These are phyloP conservation scores for Anableps anableps DNA, from an alignment of 2,797 vertebrate species.

Conservation along the genomic window DNA sequence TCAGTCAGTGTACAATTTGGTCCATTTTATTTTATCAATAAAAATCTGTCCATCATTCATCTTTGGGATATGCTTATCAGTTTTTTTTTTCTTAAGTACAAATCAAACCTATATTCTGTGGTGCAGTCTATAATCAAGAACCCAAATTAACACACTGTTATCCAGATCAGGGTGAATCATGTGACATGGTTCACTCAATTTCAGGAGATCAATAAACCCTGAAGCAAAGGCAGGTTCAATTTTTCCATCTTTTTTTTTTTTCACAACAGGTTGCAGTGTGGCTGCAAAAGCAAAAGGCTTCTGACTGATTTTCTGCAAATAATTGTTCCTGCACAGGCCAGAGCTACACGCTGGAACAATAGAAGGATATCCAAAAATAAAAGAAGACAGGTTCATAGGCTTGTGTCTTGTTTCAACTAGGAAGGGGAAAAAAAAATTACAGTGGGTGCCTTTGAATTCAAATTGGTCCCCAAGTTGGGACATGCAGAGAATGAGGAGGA, in stretches of 20 bases:
- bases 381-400: neutral
- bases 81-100: neutral
- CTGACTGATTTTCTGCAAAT: slow-evolving; percentile 11
- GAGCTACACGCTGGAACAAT: slow-evolving; percentile 52
- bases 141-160: slow-evolving; percentile 6
- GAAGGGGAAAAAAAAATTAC: slow-evolving; percentile 34
- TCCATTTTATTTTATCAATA: neutral
- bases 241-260: slow-evolving; percentile 48
- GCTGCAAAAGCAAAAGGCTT: slow-evolving; percentile 10
- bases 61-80: neutral
- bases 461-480: slow-evolving; percentile 49
- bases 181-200: slow-evolving; percentile 32
- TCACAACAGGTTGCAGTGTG: slow-evolving; percentile 15
- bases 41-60: neutral
- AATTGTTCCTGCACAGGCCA: slow-evolving; percentile 21
- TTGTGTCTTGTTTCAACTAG: slow-evolving; percentile 30
- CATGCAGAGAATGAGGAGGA: slow-evolving; percentile 30
- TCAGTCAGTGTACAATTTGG: neutral
- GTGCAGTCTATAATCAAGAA: neutral
- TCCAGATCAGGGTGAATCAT: slow-evolving; percentile 12
- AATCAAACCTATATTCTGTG: neutral
- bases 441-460: slow-evolving; percentile 35
- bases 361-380: slow-evolving; percentile 64
- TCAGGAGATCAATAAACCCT: slow-evolving; percentile 43
- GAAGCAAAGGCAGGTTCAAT: slow-evolving; percentile 28